Base-by-base conservation (phyloP, 2,888 invertebrate genomes). In the Ferrisia virgata region DNA sequence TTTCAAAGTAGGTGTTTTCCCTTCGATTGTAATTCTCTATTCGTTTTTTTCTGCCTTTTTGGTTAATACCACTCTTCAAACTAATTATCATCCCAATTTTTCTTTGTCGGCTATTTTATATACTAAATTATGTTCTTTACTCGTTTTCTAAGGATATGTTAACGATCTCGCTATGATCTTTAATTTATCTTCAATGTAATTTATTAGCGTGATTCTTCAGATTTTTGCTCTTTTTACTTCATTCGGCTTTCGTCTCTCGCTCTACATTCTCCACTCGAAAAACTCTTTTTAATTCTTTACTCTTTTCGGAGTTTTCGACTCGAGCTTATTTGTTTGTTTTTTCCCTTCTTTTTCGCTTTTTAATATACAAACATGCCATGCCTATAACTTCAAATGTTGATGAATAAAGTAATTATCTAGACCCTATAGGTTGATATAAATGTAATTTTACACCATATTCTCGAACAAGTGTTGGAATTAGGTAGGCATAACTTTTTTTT, bases 171-270 rank as follows among this genome's bases (percentile, higher is more conserved):
- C 83, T 79, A 84, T 81, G 82, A 82, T 80, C 39, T 81, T 85
- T 85, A 81, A 85, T 85, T 85, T 85, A 85, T 86, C 85, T 86
- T 80, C 83, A 53, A 85, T 72, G 85, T 86, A 85, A 86, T 86
- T 85, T 85, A 86, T 86, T 85, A 85, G 81, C 85, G 53, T 53
- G 85, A 85, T 72, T 80, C 84, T 79, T 79, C 69, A 80, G 79
- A 84, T 79, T 84, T 79, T 79, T 13, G 47, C 36, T 79, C 31
- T 84, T 79, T 76, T 31, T 84, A 3, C 58, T 33, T 28, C 33
- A 13, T 25, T n/a, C 36, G 11, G 25, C 39, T 36, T 79, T 43
- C n/a, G 28, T 22, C 15, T 25, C 79, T 18, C 11, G 8, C 33
- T 33, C n/a, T 76, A 36, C 36, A 76, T 33, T 76, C 72, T 76